Evolutionary conservation across 2,797 vertebrate genomes (phyloP).

Genomic region (Anguilla marmorata): DNA sequence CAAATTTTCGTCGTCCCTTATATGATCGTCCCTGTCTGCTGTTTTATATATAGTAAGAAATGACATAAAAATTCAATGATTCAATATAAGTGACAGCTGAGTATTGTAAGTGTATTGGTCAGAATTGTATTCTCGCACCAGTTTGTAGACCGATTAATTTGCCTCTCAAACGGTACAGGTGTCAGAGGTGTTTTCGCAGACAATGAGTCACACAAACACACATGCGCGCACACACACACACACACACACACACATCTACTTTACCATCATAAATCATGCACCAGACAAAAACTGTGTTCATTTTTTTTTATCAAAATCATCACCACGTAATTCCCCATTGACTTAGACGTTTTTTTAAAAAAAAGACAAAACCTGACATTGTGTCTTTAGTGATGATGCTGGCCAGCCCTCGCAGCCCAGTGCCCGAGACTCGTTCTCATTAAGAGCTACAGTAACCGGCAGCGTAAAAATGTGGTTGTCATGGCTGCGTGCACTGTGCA

Average conservation of each 20-base stretch:
- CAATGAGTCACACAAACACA: too few species aligned
- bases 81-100: too few species aligned
- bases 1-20: slow-evolving; percentile 52
- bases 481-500: slow-evolving; percentile 59
- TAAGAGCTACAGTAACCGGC: slow-evolving; percentile 66
- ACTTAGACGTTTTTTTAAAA: slow-evolving; percentile 59
- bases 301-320: slow-evolving; percentile 65
- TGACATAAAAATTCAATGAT: too few species aligned
- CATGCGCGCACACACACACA: not conserved
- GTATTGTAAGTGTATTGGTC: too few species aligned
- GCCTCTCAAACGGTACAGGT: too few species aligned
- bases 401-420: slow-evolving; percentile 65
- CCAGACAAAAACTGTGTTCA: slow-evolving; percentile 34
- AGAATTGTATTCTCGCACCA: too few species aligned
- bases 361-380: slow-evolving; percentile 74
- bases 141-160: too few species aligned
- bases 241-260: not conserved
- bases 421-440: slow-evolving; percentile 70
- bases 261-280: not conserved
- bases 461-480: slow-evolving; percentile 77
- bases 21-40: too few species aligned
- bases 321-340: slow-evolving; percentile 66
- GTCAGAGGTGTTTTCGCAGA: too few species aligned
- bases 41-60: too few species aligned
- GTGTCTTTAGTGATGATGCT: slow-evolving; percentile 41